Percentiles rank a stretch among this genome's conserved stretches.
These are phyloP conservation scores for Shinisaurus crocodilurus DNA, from an alignment of 2,113 vertebrate species.

Conservation along the genomic window DNA sequence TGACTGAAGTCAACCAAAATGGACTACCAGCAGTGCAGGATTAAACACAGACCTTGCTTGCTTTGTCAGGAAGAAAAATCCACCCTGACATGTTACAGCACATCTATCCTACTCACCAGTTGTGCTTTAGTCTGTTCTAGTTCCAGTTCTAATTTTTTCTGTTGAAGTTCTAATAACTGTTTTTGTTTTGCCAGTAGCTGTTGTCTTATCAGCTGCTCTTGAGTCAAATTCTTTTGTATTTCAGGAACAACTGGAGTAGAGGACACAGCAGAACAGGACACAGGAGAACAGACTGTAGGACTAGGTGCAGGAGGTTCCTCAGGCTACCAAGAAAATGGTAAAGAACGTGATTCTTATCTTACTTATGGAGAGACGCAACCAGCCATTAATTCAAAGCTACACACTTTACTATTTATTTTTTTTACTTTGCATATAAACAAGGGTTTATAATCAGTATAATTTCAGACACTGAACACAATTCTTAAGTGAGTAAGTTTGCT, in stretches of 20 bases:
- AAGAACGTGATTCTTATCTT: conserved; percentile 48
- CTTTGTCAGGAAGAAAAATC: background rate
- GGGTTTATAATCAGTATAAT: background rate
- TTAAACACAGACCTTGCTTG: background rate
- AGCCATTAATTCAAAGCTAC: background rate
- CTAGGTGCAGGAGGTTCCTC: conserved; percentile 85
- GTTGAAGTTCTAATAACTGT: conserved; percentile 97
- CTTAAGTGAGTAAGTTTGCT: background rate
- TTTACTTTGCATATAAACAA: background rate
- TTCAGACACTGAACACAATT: background rate
- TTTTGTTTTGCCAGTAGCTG: conserved; percentile 98
- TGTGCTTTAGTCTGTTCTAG: conserved; percentile 98
- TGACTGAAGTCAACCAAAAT: background rate
- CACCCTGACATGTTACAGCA: background rate
- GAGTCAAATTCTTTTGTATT: conserved; percentile 88
- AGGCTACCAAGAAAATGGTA: conserved; percentile 78
- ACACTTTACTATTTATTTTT: background rate
- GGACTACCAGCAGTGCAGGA: too few species aligned
- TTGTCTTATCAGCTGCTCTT: conserved; percentile 95
- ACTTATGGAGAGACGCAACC: background rate
- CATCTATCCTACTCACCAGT: conserved; percentile 84
- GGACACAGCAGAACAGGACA: conserved; percentile 68
- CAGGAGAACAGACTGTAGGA: conserved; percentile 73
- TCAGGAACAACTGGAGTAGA: conserved; percentile 79
- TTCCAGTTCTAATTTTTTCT: conserved; percentile 98